Evolutionary conservation across 2,797 vertebrate genomes (phyloP).

Genomic region (Ceryle rudis): DNA sequence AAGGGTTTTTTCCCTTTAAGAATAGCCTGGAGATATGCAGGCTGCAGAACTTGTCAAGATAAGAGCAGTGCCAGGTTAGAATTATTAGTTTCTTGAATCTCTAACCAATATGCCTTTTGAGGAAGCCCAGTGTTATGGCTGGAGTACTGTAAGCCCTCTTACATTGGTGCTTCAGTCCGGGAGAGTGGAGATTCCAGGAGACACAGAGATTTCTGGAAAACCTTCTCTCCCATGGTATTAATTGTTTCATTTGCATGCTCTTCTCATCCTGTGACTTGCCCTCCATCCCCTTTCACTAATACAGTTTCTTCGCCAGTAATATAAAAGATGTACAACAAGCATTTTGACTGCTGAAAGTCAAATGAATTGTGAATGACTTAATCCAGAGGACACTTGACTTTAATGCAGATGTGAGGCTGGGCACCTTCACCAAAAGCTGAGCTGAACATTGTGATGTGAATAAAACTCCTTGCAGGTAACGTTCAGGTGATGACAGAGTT

Average conservation of each 20-base stretch:
- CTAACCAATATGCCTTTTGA: not conserved
- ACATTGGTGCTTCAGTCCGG: not conserved
- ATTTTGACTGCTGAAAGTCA: slow-evolving; percentile 67
- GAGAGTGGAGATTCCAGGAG: not conserved
- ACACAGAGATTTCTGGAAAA: not conserved
- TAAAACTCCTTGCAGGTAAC: not conserved
- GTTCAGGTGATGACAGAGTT: not conserved
- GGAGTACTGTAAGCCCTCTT: not conserved
- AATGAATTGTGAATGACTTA: slow-evolving; percentile 51
- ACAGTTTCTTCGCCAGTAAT: not conserved
- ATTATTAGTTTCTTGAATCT: slow-evolving; percentile 51
- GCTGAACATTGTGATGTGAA: not conserved
- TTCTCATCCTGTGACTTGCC: slow-evolving; percentile 39
- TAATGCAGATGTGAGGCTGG: not conserved
- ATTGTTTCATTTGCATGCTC: slow-evolving; percentile 57
- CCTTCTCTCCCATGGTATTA: not conserved
- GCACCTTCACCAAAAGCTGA: not conserved
- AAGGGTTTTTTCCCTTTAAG: not conserved
- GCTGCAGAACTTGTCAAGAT: slow-evolving; percentile 17
- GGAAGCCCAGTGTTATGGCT: not conserved
- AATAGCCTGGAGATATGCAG: slow-evolving; percentile 5
- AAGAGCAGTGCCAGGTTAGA: slow-evolving; percentile 35
- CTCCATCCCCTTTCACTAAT: slow-evolving; percentile 54
- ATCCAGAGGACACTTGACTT: slow-evolving; percentile 16
- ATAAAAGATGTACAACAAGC: slow-evolving; percentile 65